These are phyloP conservation scores for Resseliella maxima DNA, from an alignment of 2,888 invertebrate genomes.

Conservation along the genomic window DNA sequence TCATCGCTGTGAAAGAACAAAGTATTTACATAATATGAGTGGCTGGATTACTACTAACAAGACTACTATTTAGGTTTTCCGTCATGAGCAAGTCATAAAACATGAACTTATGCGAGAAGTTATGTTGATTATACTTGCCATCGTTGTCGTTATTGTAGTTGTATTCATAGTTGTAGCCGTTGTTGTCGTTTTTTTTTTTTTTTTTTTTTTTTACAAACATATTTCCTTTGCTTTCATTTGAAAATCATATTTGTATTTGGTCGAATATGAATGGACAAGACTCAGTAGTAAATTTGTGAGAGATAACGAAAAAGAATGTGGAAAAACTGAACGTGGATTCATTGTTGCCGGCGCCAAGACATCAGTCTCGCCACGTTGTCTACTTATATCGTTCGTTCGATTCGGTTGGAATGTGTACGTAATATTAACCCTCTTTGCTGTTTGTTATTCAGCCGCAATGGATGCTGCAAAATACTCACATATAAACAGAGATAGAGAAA, in stretches of 20 bases:
- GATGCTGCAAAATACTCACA: slow-evolving; percentile 6
- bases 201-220: not conserved
- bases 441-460: not conserved
- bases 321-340: not conserved
- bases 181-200: not conserved
- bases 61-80: slow-evolving; percentile 13
- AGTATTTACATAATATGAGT: slow-evolving; percentile 51
- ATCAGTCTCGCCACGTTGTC: slow-evolving; percentile 55
- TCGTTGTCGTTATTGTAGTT: not conserved
- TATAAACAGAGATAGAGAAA: too few species aligned
- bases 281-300: slow-evolving; percentile 9
- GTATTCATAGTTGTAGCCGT: not conserved
- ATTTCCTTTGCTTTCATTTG: not conserved
- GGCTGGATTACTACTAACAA: slow-evolving; percentile 45
- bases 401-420: not conserved
- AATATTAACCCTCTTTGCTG: slow-evolving; percentile 23
- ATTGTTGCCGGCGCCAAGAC: slow-evolving; percentile 43
- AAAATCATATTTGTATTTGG: not conserved
- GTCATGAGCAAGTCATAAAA: slow-evolving; percentile 51
- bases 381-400: not conserved
- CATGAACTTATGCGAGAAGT: slow-evolving; percentile 38
- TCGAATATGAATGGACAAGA: slow-evolving; percentile 11
- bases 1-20: slow-evolving; percentile 28
- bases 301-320: slow-evolving; percentile 41
- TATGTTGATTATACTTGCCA: slow-evolving; percentile 22